A percentile compares a stretch with the other conserved stretches of the same genome.
Evolutionary conservation across 1,140 invertebrate genomes (phyloP).

Genomic region (Portunus trituberculatus): DNA sequence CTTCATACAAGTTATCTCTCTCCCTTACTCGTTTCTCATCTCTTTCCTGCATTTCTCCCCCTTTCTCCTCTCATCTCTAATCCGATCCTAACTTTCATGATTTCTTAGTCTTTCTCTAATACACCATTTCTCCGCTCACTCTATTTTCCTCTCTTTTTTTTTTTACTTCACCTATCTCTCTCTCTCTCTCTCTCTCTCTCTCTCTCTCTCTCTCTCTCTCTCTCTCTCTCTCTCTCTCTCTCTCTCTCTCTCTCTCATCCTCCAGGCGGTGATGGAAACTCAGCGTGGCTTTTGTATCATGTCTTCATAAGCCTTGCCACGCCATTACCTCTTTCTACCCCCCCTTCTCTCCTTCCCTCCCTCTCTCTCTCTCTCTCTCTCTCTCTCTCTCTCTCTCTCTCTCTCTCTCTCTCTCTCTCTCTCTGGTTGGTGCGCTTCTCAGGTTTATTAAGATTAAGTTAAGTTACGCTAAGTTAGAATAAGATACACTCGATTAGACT

Average conservation of each 20-base stretch:
- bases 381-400: conserved; percentile 31
- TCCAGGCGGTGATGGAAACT: too few species aligned
- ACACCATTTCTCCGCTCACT: too few species aligned
- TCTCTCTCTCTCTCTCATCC: too few species aligned
- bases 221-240: not conserved
- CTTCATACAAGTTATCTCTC: too few species aligned
- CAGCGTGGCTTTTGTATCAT: too few species aligned
- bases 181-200: not conserved
- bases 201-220: not conserved
- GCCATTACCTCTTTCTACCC: not conserved
- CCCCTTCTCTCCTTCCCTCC: not conserved
- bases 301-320: not conserved
- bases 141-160: too few species aligned
- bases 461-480: not conserved
- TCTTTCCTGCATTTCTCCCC: too few species aligned
- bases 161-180: not conserved
- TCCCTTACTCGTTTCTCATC: not conserved
- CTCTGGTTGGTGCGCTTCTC: too few species aligned
- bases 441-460: not conserved
- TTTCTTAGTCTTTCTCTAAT: too few species aligned
- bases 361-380: not conserved
- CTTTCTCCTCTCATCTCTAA: too few species aligned
- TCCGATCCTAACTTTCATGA: too few species aligned
- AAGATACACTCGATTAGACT: not conserved
- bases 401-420: not conserved